Evolutionary conservation across 2,888 invertebrate species (phyloP), one percentile per base, ranked within the genome.

Genomic region (Xestia sexstrigata): DNA sequence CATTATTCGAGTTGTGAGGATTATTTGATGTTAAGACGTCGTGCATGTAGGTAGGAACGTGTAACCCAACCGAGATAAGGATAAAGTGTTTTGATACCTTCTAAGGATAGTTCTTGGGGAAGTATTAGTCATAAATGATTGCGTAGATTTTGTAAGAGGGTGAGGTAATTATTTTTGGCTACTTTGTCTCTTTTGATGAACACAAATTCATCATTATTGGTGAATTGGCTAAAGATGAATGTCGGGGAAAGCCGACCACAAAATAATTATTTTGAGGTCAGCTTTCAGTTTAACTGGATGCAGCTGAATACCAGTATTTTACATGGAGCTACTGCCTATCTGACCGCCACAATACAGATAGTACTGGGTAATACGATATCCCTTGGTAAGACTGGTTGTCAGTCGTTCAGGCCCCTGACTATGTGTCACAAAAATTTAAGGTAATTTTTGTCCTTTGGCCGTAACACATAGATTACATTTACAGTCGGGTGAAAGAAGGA

Each of bases 21-120:
- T 45, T 71, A 78, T 82, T 66, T 74, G 71, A 67, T 74, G 47
- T 77, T 82, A 70, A 73, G 81, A 65, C 58, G 67, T 65, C 49
- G 72, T 39, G n/a, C 23, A 42, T 55, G 26, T 70, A 83, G n/a
- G 11, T 78, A 60, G 1, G 45, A 47, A 79, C 58, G 13, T 79
- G 35, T 74, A 55, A 63, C n/a, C 35, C 58, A 65, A 84, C 45
- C 67, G 30, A 58, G 63, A 69, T 52, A 66, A 49, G 62, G 52
- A 39, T 83, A 15, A 77, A 62, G 60, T 42, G 30, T 42, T 74
- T 70, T 62, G 60, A 47, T 35, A 60, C 35, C 35, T 80, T 70
- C 66, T 65, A 74, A 47, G 63, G 68, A 58, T 78, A 68, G 58
- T 71, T 39, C 3, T 30, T 62, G 15, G 15, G 23, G 4, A 70